Evolutionary conservation across 2,113 vertebrate species (phyloP).

Genomic region (Penelope pileata): DNA sequence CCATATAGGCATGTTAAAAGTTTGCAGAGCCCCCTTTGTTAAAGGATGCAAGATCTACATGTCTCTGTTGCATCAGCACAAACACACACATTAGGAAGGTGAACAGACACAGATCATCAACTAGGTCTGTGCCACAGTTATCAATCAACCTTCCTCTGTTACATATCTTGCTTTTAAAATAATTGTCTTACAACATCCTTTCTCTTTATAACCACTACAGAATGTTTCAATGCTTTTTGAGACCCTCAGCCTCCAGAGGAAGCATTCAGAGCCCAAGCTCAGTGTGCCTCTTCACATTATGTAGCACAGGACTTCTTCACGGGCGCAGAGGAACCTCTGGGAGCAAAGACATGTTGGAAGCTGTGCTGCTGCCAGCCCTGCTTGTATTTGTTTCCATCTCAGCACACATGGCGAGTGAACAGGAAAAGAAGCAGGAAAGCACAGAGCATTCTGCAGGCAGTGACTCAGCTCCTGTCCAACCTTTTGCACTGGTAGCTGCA

Average conservation of each 20-base stretch:
- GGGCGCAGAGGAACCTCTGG: background rate
- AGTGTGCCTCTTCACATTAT: background rate
- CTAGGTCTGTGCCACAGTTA: background rate
- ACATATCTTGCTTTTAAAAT: background rate
- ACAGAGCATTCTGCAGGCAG: background rate
- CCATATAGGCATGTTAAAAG: background rate
- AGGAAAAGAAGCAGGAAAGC: background rate
- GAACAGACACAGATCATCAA: background rate
- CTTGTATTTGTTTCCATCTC: background rate
- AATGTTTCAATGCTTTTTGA: background rate
- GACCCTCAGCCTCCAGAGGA: too few relatives aligned
- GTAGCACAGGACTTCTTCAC: background rate
- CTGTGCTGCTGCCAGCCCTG: background rate
- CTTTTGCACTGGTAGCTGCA: background rate
- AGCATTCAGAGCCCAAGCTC: background rate
- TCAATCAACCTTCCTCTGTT: background rate
- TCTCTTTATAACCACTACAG: background rate
- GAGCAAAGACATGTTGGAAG: background rate
- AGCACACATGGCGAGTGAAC: background rate
- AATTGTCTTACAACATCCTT: background rate
- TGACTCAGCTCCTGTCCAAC: background rate
- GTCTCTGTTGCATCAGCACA: background rate
- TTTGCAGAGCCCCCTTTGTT: background rate
- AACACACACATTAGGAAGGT: fast-evolving
- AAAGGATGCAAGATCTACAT: background rate